Conservation (phyloP, 2,113 vertebrate species). For the Gopherus evgoodei region DNA sequence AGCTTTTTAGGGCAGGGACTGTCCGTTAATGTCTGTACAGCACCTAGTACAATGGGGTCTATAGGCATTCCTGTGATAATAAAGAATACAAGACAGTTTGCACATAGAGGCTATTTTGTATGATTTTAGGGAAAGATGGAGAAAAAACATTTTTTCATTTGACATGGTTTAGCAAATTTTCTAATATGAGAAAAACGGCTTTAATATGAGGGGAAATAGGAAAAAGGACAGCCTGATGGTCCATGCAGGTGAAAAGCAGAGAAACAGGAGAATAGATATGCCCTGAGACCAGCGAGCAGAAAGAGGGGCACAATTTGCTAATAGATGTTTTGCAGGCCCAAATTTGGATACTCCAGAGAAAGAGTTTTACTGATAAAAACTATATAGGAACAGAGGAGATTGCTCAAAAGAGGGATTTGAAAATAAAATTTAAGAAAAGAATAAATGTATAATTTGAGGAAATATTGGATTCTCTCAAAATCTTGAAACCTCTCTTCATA, state of each 20-base stretch:
- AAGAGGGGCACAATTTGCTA: neutral
- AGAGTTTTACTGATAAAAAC: neutral
- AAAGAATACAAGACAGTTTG: neutral
- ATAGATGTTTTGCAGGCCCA: neutral
- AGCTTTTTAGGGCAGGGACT: neutral
- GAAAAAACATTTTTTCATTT: neutral
- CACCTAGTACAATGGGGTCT: neutral
- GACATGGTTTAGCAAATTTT: neutral
- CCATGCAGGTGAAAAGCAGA: neutral
- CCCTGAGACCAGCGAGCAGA: neutral
- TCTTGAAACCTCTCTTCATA: neutral
- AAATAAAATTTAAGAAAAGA: neutral
- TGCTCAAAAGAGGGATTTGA: neutral
- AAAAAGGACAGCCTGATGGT: neutral
- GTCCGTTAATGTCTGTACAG: rapidly evolving
- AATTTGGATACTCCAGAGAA: neutral
- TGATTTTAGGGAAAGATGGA: neutral
- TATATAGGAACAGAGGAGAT: neutral
- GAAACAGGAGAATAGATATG: neutral
- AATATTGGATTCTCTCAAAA: neutral
- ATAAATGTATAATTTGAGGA: neutral
- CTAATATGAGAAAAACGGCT: neutral
- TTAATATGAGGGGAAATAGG: neutral
- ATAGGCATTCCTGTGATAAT: neutral
- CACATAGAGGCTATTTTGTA: neutral